These are phyloP conservation scores for Heterodera schachtii DNA, from an alignment of 1,140 invertebrate species.

Conservation along the genomic window DNA sequence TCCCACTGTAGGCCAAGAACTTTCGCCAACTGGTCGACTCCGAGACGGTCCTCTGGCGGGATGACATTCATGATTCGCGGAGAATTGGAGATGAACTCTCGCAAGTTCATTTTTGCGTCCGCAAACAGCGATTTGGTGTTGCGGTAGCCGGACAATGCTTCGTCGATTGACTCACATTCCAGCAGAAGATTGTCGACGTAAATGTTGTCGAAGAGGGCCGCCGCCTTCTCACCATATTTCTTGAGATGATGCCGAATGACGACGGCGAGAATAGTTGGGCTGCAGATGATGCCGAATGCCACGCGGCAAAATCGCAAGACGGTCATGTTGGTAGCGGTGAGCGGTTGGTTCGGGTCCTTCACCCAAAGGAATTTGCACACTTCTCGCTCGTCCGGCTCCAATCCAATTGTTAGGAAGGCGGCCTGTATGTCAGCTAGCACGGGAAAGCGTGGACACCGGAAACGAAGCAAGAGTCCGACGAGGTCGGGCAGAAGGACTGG, in stretches of 20 bases:
- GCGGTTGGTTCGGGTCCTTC: constrained; percentile 29
- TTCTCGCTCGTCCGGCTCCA: constrained; percentile 35
- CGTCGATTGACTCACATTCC: background rate
- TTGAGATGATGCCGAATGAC: constrained; percentile 36
- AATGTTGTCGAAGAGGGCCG: constrained; percentile 21
- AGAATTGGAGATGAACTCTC: constrained; percentile 42
- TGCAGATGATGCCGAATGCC: constrained; percentile 36
- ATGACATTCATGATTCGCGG: constrained; percentile 8
- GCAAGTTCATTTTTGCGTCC: constrained; percentile 42
- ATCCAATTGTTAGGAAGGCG: constrained; percentile 44
- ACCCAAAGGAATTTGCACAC: constrained; percentile 49
- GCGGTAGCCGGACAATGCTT: constrained; percentile 24
- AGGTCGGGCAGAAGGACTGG: constrained; percentile 46
- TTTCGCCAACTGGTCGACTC: constrained; percentile 20
- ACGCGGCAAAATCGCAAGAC: constrained; percentile 38
- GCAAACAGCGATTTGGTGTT: constrained; percentile 30
- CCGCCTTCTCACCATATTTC: background rate
- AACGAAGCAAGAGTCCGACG: constrained; percentile 35
- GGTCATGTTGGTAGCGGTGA: constrained; percentile 14
- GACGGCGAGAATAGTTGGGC: constrained; percentile 38
- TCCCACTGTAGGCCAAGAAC: constrained; percentile 46
- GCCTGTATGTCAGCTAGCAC: constrained; percentile 39
- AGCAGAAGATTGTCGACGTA: constrained; percentile 48
- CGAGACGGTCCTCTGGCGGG: background rate
- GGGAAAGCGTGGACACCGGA: constrained; percentile 5